Conservation (phyloP, 2,888 invertebrate genomes). For the Anthophora plumipes region DNA sequence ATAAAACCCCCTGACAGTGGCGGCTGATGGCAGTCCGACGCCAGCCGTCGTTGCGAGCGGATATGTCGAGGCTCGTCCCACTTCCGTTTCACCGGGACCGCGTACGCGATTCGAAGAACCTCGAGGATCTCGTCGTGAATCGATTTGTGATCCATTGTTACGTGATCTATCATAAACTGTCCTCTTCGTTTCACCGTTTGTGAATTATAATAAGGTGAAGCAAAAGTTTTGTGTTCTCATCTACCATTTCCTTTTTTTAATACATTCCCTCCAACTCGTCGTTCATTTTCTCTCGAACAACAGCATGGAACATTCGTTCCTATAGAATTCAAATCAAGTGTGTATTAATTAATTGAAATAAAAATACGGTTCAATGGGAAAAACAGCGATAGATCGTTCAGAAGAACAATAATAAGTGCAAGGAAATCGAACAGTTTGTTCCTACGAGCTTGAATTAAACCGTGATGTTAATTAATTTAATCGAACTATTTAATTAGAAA, state of each 20-base stretch:
- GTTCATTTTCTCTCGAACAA: too few relatives aligned
- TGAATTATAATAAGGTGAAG: not conserved
- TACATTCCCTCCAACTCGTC: too few relatives aligned
- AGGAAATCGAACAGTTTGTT: too few relatives aligned
- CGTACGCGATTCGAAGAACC: slow-evolving; percentile 26
- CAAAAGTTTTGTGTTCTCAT: not conserved
- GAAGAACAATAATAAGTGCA: too few relatives aligned
- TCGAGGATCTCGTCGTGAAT: slow-evolving; percentile 11
- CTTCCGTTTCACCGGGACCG: slow-evolving; percentile 50
- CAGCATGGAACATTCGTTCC: not conserved
- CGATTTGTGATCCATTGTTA: slow-evolving; percentile 12
- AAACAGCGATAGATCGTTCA: too few relatives aligned
- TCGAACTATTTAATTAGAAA: too few relatives aligned
- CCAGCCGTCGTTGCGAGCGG: slow-evolving; percentile 72
- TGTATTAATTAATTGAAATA: too few relatives aligned
- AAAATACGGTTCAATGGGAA: too few relatives aligned
- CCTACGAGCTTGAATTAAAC: too few relatives aligned
- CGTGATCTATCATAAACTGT: not conserved
- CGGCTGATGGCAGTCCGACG: slow-evolving; percentile 70
- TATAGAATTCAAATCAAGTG: not conserved
- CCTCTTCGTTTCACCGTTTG: not conserved
- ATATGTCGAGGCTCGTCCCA: slow-evolving; percentile 57
- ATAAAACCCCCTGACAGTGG: slow-evolving; percentile 68
- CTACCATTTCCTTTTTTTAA: not conserved
- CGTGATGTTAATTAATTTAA: too few relatives aligned